phyloP scores from a whole-genome alignment of 2,113 vertebrate genomes.

The Syrrhaptes paradoxus region DNA sequence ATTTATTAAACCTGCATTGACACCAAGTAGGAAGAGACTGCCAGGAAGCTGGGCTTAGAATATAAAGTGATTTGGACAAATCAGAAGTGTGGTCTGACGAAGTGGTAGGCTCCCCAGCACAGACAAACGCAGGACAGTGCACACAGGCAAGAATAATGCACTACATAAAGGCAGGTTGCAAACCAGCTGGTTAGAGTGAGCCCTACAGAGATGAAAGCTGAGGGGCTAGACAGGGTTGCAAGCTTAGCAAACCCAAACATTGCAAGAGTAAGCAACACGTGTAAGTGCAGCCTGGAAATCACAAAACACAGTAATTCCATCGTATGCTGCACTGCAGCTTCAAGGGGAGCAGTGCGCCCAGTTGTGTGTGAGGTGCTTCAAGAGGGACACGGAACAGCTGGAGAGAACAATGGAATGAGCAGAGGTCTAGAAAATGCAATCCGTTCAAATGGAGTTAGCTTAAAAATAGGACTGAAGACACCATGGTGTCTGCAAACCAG shows the following conservation, averaged over 20 bases:
- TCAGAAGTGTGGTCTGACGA: not conserved
- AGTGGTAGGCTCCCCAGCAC: not conserved
- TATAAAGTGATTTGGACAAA: not conserved
- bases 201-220: not conserved
- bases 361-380: not conserved
- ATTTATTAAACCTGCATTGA: not conserved
- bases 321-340: not conserved
- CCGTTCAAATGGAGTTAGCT: not conserved
- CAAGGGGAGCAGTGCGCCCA: not conserved
- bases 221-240: not conserved
- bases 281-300: not conserved
- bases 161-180: not conserved
- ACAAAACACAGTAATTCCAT: not conserved
- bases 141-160: not conserved
- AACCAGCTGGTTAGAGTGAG: not conserved
- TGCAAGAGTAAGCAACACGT: not conserved
- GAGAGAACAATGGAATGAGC: not conserved
- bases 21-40: not conserved
- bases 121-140: not conserved
- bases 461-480: not conserved
- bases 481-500: not conserved
- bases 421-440: not conserved
- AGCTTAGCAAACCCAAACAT: not conserved
- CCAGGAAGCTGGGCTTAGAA: not conserved
- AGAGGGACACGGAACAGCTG: not conserved